Evolutionary conservation across 2,888 invertebrate genomes (phyloP), one percentile per base, ranked within the genome.

Genomic region (Apamea epomidion): DNA sequence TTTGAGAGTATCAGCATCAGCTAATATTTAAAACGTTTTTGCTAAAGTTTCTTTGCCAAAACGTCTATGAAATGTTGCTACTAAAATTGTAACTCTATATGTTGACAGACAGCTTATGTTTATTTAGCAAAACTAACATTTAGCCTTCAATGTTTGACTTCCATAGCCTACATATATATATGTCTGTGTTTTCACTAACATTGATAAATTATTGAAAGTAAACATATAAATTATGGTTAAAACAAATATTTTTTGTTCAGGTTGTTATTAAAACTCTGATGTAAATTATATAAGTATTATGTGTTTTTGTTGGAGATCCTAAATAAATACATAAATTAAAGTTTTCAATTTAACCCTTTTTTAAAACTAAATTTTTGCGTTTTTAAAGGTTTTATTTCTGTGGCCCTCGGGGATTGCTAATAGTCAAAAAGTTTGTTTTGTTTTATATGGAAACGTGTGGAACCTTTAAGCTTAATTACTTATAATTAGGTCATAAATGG

Each of bases 181-280:
- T 51, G 48, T 58, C 60, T 45, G 25, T 48, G 18, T 70, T 54
- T 70, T 42, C 7, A 32, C 16, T 25, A 16, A 71, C 60, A 21
- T 62, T n/a, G 60, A 68, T 73, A 83, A 83, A 73, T 58, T 62
- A 72, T 0, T 37, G 5, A 37, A 2, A 5, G 37, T 37, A 37
- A 37, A 37, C 5, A 5, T 5, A 37, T 42, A 83, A 51, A 81
- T 48, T 64, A 45, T 12, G 58, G 21, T 18, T 32, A 25, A 25
- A 60, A 70, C 58, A 60, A 73, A 69, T 60, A 70, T 29, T 58
- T 25, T 71, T 60, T 69, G 12, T 78, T 65, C 3, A 25, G 42
- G 65, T 65, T 83, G 51, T 78, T 82, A 51, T 72, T 65, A 65
- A 70, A 60, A 60, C 25, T 74, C 42, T 18, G 73, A 73, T 42